Base-by-base conservation (phyloP, 2,113 vertebrate genomes). In the Colinus virginianus region DNA sequence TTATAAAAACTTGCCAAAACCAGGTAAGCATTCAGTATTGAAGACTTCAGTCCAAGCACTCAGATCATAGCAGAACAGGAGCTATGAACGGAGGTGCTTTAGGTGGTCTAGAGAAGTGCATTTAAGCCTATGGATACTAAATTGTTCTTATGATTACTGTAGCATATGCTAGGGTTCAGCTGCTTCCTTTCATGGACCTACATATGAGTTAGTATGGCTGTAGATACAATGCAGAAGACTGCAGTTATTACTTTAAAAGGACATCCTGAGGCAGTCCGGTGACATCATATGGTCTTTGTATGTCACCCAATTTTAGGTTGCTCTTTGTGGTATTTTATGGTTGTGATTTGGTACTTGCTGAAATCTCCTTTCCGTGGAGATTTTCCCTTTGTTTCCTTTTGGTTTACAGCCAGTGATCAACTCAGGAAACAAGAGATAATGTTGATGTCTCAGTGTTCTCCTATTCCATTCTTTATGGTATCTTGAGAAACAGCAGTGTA, bases 241-340 rank as follows among this genome's bases (percentile, higher is more conserved):
- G 56, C 51, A 46, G 11, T 21, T 77, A 22, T 53, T 53, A n/a
- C 25, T 72, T 72, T 6, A 69, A n/a, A 68, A 61, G 58, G 62
- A 85, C 43, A 22, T 42, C 21, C 23, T 32, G 23, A 72, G 4
- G 4, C 42, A 66, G 45, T 23, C 8, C 23, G 9, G 1, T 62
- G 62, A 55, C 21, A 6, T n/a, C 21, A 10, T 2, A 0, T 14
- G 6, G 7, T 38, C 26, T 82, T 10, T 2, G 32, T 18, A 38
- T 26, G 28, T 63, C 20, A 18, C 67, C 25, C 42, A 13, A 46
- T 71, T 59, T 83, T 79, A 7, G 17, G 6, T 45, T 55, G 32
- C 13, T 55, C 26, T 70, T 36, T 70, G 10, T 28, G 58, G 8
- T 20, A 8, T 58, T 68, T 78, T 75, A 26, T 6, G 55, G 32